Evolutionary conservation across 1,140 invertebrate species (phyloP).

Genomic region (Rhizoglyphus robini): DNA sequence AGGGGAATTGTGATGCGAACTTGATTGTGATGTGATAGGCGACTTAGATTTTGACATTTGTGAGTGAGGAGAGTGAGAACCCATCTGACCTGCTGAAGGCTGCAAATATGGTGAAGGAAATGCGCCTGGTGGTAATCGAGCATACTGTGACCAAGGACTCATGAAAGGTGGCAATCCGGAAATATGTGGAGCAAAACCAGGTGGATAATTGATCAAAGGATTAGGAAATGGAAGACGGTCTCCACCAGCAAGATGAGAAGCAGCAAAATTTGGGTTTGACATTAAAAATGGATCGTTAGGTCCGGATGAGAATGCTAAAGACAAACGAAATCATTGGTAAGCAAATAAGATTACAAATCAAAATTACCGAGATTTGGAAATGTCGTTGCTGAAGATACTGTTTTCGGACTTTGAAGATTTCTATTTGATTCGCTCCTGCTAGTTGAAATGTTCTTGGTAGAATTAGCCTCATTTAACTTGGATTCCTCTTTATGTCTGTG

Average conservation of each 20-base stretch:
- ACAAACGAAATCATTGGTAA: no score
- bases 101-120: constrained; percentile 7
- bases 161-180: constrained; percentile 18
- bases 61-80: not conserved
- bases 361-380: constrained; percentile 5
- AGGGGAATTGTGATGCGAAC: not conserved
- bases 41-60: constrained; percentile 19
- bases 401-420: not conserved
- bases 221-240: not conserved
- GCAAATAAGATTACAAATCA: no score
- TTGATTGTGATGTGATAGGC: constrained; percentile 12
- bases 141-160: constrained; percentile 17
- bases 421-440: not conserved
- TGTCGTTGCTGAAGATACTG: not conserved
- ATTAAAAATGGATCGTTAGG: not conserved
- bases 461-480: not conserved
- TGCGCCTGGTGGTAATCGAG: not conserved
- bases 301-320: no score
- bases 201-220: not conserved
- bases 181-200: not conserved
- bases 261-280: not conserved
- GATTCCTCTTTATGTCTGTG: not conserved
- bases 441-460: not conserved
- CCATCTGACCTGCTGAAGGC: not conserved
- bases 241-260: not conserved